A percentile compares a stretch with the other conserved stretches of the same genome.
Conservation (phyloP, 1,140 invertebrate genomes). For the Atta colombica region DNA sequence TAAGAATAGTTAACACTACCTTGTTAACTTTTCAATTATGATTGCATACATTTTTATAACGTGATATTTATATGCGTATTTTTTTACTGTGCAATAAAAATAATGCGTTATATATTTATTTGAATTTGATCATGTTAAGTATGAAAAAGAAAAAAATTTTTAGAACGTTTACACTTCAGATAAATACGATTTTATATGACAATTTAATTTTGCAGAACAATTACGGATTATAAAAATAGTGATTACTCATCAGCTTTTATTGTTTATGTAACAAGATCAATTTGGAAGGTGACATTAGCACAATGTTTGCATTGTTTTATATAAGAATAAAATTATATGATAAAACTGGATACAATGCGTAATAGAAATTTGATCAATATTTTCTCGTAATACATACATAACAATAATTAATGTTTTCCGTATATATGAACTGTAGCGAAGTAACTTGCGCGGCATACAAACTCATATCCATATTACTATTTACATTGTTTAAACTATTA, state of each 20-base stretch:
- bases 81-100: neutral
- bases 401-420: neutral
- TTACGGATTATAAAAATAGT: neutral
- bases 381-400: slow-evolving; percentile 1
- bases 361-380: slow-evolving; percentile 7
- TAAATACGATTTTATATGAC: neutral
- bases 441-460: neutral
- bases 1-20: neutral
- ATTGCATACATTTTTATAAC: neutral
- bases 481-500: neutral
- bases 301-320: neutral
- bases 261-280: slow-evolving; percentile 10
- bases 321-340: neutral
- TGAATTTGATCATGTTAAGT: neutral
- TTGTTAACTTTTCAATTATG: neutral
- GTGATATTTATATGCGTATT: neutral
- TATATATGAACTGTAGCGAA: neutral
- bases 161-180: neutral
- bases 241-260: slow-evolving; percentile 4
- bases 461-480: slow-evolving; percentile 1
- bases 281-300: slow-evolving; percentile 17
- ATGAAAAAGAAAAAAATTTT: neutral
- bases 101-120: neutral
- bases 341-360: neutral
- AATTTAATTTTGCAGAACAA: neutral